Evolutionary conservation across 2,888 invertebrate genomes (phyloP), one percentile per base, ranked within the genome.

Genomic region (Ptychoptera contaminata): DNA sequence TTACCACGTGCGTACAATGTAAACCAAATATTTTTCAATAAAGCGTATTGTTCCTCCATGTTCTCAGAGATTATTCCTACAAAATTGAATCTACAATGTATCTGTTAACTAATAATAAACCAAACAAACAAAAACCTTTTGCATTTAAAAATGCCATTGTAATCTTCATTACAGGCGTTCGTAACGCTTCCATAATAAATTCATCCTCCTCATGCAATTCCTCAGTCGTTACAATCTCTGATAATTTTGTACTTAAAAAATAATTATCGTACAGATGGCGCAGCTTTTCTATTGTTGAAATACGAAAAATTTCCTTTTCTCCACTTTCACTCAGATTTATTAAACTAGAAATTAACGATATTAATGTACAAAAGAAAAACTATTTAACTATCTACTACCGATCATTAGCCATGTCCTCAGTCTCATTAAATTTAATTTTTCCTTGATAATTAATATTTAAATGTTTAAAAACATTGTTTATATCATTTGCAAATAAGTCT

Each of bases 181-280:
- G 67, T 65, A 88, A 68, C 36, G 92, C 71, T 0, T 77, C 76
- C 57, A 87, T 81, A 50, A 94, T 69, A 50, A 93, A 80, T 23
- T 74, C 74, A 51, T 80, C 77, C 62, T 88, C 84, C 67, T 92
- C 90, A 43, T 67, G 73, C 46, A 73, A 72, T 63, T 88, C 86
- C 59, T 71, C 72, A 14, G 79, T 68, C 2, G 82, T 84, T 23
- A 86, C 77, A 53, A 81, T 67, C 63, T 92, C 92, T 55, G 79
- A 77, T n/a, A 74, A 69, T 44, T 72, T 67, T 0, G 80, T 76
- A 52, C 82, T 77, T 47, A 80, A 67, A 56, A 87, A 78, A 59
- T 92, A 94, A 63, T 94, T 93, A 61, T 94, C 84, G 59, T 83
- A 76, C 37, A 94, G 72, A 30, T 72, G 67, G 38, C 77, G 59